Conservation (phyloP, 2,797 vertebrate genomes). For the Darevskia nairensis region DNA sequence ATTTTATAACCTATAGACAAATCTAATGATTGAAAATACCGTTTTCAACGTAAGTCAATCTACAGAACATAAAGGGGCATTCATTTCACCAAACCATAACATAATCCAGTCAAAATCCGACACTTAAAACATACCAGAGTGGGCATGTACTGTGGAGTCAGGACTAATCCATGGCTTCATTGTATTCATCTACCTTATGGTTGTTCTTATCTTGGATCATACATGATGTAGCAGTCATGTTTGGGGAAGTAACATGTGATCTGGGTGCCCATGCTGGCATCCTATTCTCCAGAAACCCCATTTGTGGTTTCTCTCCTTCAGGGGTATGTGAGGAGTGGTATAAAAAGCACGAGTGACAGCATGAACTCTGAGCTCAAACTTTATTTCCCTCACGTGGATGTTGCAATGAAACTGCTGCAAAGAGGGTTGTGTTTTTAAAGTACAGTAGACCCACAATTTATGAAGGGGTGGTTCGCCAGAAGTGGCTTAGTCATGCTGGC, state of each 20-base stretch:
- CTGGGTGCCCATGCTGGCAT: not conserved
- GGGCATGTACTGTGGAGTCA: not conserved
- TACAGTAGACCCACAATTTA: not conserved
- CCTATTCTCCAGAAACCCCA: not conserved
- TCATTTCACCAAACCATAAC: not conserved
- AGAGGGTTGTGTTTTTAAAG: not conserved
- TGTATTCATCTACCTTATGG: not conserved
- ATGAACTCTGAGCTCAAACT: not conserved
- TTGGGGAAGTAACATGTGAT: not conserved
- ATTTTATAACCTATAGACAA: not conserved
- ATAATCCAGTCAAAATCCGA: not conserved
- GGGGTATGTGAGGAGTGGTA: too few relatives aligned
- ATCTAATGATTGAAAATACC: not conserved
- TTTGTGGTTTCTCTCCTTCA: not conserved
- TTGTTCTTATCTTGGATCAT: not conserved
- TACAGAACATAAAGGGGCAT: not conserved
- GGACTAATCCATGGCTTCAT: not conserved
- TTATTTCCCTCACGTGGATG: not conserved
- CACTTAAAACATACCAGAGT: not conserved
- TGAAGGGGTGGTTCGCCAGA: too few relatives aligned
- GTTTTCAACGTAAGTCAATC: not conserved
- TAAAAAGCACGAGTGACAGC: not conserved
- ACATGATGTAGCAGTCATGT: not conserved
- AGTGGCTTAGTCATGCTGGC: too few relatives aligned
- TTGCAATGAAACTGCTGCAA: not conserved